Percentiles rank a stretch among this genome's conserved stretches.
These are phyloP conservation scores for Fregata magnificens DNA, from an alignment of 2,113 vertebrate genomes.

Conservation along the genomic window DNA sequence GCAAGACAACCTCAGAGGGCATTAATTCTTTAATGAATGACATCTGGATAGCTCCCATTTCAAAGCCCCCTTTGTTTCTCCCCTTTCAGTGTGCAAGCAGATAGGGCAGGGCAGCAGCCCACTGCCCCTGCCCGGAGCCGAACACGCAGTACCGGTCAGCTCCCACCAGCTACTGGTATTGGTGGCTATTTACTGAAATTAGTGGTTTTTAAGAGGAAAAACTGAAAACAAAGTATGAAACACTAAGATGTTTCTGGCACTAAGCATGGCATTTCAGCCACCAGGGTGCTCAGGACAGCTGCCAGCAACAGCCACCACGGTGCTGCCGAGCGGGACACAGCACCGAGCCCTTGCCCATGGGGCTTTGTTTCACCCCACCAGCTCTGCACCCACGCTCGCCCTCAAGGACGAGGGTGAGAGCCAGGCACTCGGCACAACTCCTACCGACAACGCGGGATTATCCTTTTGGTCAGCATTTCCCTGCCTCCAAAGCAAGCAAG, in stretches of 20 bases:
- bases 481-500: not conserved
- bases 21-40: not conserved
- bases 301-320: not conserved
- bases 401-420: not conserved
- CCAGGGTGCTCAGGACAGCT: not conserved
- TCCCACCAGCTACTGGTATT: not conserved
- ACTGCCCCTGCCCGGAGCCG: not conserved
- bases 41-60: not conserved
- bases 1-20: not conserved
- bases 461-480: not conserved
- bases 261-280: fast-evolving
- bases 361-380: not conserved
- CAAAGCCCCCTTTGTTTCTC: not conserved
- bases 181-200: not conserved
- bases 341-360: not conserved
- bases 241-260: fast-evolving
- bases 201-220: not conserved
- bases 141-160: fast-evolving
- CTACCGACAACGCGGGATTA: fast-evolving
- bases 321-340: not conserved
- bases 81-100: not conserved
- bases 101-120: not conserved
- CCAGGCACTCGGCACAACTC: not conserved
- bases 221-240: not conserved
- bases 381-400: not conserved